Evolutionary conservation across 2,113 vertebrate genomes (phyloP).

Genomic region (Corvus moneduloides): DNA sequence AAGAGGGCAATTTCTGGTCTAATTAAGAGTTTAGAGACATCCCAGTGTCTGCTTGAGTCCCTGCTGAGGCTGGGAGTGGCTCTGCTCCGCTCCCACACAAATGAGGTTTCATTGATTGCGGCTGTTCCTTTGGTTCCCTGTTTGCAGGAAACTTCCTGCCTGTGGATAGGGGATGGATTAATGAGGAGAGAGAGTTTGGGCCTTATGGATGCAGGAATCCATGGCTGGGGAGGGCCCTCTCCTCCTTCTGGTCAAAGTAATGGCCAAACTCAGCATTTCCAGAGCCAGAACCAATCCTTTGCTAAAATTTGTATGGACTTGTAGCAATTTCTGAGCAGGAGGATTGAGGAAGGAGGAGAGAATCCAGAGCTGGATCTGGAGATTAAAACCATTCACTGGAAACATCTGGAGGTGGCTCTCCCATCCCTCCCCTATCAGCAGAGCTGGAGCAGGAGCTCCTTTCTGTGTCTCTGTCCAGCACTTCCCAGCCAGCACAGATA

Average conservation of each 20-base stretch:
- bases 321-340: not conserved
- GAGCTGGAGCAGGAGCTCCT: not conserved
- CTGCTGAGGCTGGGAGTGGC: not conserved
- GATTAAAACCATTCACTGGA: not conserved
- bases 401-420: not conserved
- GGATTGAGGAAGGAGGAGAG: not conserved
- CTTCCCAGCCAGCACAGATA: not conserved
- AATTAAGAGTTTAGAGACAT: not conserved
- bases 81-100: not conserved
- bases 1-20: not conserved
- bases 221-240: not conserved
- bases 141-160: not conserved
- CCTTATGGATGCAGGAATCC: not conserved
- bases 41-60: not conserved
- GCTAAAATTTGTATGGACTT: not conserved
- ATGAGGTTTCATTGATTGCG: accelerated
- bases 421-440: not conserved
- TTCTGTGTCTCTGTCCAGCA: slow-evolving; percentile 35
- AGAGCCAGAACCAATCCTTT: not conserved
- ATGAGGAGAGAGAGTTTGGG: not conserved
- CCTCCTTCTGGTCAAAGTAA: not conserved
- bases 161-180: not conserved
- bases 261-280: not conserved
- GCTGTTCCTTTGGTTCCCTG: not conserved
- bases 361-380: not conserved